phyloP scores from a whole-genome alignment of 2,113 vertebrate genomes.

The Paratilapia polleni region DNA sequence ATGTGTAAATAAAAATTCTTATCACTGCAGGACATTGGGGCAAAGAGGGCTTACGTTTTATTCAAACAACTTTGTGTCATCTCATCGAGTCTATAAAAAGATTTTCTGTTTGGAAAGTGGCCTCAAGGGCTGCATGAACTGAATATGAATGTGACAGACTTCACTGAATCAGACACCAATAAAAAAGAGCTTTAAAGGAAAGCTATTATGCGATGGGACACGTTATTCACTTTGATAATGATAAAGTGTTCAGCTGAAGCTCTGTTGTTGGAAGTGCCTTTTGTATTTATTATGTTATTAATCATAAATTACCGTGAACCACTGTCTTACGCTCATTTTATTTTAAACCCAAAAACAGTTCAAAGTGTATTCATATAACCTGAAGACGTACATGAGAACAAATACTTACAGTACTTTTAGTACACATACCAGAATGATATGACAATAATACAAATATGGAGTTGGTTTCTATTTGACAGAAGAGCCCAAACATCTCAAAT shows the following conservation, averaged over 20 bases:
- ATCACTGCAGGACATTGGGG: constrained; percentile 2
- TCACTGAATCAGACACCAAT: neutral
- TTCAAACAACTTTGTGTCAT: constrained; percentile 42
- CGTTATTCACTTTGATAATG: neutral
- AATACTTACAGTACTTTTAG: neutral
- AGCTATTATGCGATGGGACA: neutral
- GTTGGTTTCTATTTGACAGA: neutral
- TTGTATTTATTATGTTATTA: neutral
- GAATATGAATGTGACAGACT: constrained; percentile 12
- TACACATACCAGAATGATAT: neutral
- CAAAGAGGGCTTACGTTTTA: constrained; percentile 27
- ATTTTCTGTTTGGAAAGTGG: constrained; percentile 33
- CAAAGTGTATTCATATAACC: neutral
- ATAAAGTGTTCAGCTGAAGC: neutral
- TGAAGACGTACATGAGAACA: neutral
- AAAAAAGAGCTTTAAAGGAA: neutral
- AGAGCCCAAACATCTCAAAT: neutral
- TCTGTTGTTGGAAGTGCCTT: neutral
- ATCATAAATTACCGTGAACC: neutral
- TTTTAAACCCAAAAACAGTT: neutral
- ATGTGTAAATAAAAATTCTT: constrained; percentile 44
- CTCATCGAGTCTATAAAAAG: constrained; percentile 23
- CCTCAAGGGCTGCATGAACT: neutral
- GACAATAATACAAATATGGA: neutral
- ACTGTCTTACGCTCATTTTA: neutral